Evolutionary conservation across 2,113 vertebrate species (phyloP).

Genomic region (Halcyon senegalensis): DNA sequence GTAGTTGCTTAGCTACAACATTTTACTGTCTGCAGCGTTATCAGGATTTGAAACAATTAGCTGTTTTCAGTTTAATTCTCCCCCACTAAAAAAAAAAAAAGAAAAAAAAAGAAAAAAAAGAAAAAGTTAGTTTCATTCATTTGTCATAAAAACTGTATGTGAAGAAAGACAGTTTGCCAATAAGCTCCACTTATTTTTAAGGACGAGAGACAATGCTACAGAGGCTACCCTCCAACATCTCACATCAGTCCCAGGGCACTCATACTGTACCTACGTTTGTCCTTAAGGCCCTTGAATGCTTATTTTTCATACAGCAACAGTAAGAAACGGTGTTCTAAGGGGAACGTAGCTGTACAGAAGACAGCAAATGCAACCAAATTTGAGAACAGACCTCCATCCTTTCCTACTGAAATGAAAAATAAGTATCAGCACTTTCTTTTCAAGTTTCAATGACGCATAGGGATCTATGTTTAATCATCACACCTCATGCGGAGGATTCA

Average conservation of each 20-base stretch:
- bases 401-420: not conserved
- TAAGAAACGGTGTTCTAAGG: not conserved
- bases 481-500: not conserved
- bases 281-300: not conserved
- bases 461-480: not conserved
- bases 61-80: not conserved
- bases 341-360: not conserved
- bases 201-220: not conserved
- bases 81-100: not conserved
- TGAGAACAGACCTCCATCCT: not conserved
- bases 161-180: not conserved
- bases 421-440: not conserved
- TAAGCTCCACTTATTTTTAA: not conserved
- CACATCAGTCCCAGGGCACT: not conserved
- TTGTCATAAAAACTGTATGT: not conserved
- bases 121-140: not conserved
- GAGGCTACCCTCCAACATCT: not conserved
- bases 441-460: not conserved
- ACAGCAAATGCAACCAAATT: not conserved
- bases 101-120: not conserved
- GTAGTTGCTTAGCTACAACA: not conserved
- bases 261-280: not conserved
- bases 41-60: not conserved
- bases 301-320: not conserved
- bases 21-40: not conserved